A percentile compares a stretch with the other conserved stretches of the same genome.
These are phyloP conservation scores for Triplophysa siluroides DNA, from an alignment of 2,113 vertebrate genomes.

Conservation along the genomic window DNA sequence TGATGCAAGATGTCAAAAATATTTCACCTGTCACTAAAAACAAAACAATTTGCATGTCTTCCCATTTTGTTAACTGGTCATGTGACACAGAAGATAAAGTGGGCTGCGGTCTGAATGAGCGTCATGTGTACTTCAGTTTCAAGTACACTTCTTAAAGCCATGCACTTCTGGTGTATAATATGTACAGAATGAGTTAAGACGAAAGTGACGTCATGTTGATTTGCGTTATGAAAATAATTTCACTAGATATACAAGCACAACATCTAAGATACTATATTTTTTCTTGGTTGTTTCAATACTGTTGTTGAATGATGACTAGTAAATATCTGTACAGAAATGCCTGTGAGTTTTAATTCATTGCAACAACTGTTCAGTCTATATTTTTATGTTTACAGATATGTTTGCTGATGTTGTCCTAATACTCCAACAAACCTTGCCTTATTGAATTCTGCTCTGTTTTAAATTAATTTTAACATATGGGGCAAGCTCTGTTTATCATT, in stretches of 20 bases:
- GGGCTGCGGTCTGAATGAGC: not conserved
- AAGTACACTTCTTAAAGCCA: slow-evolving; percentile 34
- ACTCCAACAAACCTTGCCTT: not conserved
- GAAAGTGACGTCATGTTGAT: slow-evolving; percentile 6
- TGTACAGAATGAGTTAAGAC: slow-evolving; percentile 16
- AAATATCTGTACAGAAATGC: slow-evolving; percentile 26
- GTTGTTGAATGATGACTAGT: slow-evolving; percentile 30
- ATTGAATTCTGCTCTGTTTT: not conserved
- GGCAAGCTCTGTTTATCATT: not conserved
- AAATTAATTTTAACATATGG: not conserved
- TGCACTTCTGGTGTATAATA: slow-evolving; percentile 11
- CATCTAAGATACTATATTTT: not conserved
- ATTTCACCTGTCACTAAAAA: not conserved
- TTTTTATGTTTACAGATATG: too few relatives aligned
- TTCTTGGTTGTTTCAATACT: not conserved
- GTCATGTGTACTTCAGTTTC: not conserved
- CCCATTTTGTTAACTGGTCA: not conserved
- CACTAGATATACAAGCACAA: slow-evolving; percentile 43
- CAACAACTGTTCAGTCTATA: too few relatives aligned
- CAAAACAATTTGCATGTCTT: slow-evolving; percentile 4
- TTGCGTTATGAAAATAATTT: slow-evolving; percentile 13
- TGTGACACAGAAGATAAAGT: not conserved
- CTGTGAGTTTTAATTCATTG: slow-evolving; percentile 5
- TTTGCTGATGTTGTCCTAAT: not conserved
- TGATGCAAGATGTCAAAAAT: not conserved